These are phyloP conservation scores for Sclerurus mexicanus DNA, from an alignment of 2,113 vertebrate species.

Conservation along the genomic window DNA sequence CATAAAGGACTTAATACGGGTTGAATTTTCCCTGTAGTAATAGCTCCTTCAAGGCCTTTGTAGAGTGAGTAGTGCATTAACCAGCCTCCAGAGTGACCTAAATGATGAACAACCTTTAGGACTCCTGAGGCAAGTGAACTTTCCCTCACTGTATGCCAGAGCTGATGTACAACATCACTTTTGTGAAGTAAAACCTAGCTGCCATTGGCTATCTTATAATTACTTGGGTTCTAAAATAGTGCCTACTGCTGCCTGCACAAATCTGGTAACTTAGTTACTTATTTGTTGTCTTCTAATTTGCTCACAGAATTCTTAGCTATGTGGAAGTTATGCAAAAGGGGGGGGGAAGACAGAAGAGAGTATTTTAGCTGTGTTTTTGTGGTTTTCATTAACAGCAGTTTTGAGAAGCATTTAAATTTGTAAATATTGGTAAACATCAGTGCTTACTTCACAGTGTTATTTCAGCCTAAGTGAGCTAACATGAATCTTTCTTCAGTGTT, in stretches of 20 bases:
- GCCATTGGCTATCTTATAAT: neutral
- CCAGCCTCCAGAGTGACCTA: neutral
- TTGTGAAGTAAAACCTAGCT: neutral
- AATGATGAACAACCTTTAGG: neutral
- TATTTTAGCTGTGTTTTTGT: neutral
- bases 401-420: neutral
- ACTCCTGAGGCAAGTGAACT: neutral
- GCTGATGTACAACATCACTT: neutral
- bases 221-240: neutral
- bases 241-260: neutral
- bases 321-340: neutral
- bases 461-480: neutral
- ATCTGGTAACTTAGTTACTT: neutral
- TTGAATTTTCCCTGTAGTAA: constrained; percentile 15
- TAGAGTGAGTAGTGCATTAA: neutral
- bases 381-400: neutral
- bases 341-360: neutral
- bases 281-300: neutral
- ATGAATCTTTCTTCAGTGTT: neutral
- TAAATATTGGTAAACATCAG: neutral
- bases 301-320: neutral
- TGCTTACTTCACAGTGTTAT: neutral
- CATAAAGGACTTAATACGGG: neutral
- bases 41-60: neutral
- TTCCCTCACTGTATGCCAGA: neutral